A percentile compares a stretch with the other conserved stretches of the same genome.
Conservation (phyloP, 2,113 vertebrate genomes). For the Aegotheles bennettii region DNA sequence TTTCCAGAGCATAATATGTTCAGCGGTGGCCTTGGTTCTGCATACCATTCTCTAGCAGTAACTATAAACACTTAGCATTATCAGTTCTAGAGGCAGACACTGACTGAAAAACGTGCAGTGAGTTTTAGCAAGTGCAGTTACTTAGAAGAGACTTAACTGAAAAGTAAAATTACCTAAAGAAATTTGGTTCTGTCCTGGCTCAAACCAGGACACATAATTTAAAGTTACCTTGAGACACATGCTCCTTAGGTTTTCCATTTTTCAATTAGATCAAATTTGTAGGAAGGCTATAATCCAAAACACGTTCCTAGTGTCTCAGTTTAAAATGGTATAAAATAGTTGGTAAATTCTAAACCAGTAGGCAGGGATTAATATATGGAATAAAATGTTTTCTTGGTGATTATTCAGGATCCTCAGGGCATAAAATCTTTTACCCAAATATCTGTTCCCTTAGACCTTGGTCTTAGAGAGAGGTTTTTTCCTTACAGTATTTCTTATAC, state of each 20-base stretch:
- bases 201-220: too few species aligned
- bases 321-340: neutral
- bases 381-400: neutral
- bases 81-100: too few species aligned
- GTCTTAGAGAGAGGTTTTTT: neutral
- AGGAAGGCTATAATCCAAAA: neutral
- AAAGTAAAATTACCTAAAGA: too few species aligned
- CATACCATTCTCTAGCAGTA: too few species aligned
- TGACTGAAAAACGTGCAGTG: too few species aligned
- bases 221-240: neutral
- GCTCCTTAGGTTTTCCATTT: neutral
- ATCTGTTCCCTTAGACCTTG: neutral
- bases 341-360: neutral
- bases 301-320: neutral
- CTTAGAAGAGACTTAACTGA: too few species aligned
- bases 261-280: neutral
- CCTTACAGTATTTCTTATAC: neutral
- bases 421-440: neutral
- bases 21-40: too few species aligned
- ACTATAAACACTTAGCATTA: too few species aligned
- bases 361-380: neutral
- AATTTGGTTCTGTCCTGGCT: too few species aligned
- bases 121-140: too few species aligned
- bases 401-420: neutral
- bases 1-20: too few species aligned